phyloP scores from a whole-genome alignment of 2,113 vertebrate species.

The Collichthys lucidus region DNA sequence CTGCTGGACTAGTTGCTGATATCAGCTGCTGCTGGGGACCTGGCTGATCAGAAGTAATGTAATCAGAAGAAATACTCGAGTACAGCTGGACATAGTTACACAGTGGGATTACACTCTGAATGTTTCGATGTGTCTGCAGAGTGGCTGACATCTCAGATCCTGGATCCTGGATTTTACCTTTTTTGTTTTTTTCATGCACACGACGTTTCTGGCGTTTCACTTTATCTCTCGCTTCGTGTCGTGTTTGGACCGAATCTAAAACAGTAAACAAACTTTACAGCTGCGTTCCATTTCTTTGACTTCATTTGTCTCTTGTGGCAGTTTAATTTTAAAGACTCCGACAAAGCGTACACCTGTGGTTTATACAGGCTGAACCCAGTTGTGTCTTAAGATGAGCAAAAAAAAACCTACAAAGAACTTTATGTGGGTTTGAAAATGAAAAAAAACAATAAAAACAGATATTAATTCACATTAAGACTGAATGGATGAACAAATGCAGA shows the following conservation, averaged over 20 bases:
- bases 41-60: no score
- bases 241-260: neutral
- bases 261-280: neutral
- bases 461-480: neutral
- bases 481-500: neutral
- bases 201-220: neutral
- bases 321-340: neutral
- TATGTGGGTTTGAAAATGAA: no score
- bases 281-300: neutral
- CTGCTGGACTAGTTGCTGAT: no score
- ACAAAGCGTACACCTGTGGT: neutral
- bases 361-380: neutral
- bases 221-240: neutral
- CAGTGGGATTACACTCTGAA: no score
- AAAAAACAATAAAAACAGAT: neutral
- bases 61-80: no score
- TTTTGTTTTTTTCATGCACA: neutral
- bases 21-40: no score
- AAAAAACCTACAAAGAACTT: neutral
- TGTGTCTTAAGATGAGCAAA: neutral
- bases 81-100: no score
- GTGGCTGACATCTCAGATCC: slow-evolving; percentile 4
- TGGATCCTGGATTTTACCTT: slow-evolving; percentile 12
- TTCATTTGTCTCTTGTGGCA: neutral
- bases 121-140: neutral